These are phyloP conservation scores for Timema podura DNA, from an alignment of 2,888 invertebrate genomes.

Conservation along the genomic window DNA sequence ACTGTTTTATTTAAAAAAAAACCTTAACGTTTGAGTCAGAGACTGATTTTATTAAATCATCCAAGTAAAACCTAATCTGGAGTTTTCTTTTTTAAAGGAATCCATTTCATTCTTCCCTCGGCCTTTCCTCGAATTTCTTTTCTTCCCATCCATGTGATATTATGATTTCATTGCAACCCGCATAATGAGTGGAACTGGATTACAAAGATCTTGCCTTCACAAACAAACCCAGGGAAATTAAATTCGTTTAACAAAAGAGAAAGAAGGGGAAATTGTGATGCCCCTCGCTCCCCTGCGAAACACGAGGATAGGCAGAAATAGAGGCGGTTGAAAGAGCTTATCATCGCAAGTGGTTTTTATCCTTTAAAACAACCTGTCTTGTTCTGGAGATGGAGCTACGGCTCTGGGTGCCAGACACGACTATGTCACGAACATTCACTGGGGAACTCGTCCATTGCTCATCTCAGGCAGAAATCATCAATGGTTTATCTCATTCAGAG, in stretches of 20 bases:
- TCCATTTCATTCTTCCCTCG: constrained; percentile 8
- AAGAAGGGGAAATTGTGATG: constrained; percentile 2
- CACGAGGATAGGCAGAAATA: too few species aligned
- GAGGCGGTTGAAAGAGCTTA: constrained; percentile 7
- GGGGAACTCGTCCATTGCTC: too few species aligned
- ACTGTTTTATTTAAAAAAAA: too few species aligned
- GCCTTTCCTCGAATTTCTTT: neutral
- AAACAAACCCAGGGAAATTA: constrained; percentile 19
- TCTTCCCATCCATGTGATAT: neutral
- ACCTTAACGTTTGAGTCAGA: too few species aligned
- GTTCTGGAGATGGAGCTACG: neutral
- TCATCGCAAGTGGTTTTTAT: neutral
- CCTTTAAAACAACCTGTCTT: constrained; percentile 12
- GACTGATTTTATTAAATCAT: neutral
- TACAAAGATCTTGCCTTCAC: constrained; percentile 14
- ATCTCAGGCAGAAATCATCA: too few species aligned
- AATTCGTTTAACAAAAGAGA: constrained; percentile 17
- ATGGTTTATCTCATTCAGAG: too few species aligned
- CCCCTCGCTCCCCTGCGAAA: too few species aligned
- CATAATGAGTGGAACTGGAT: constrained; percentile 18
- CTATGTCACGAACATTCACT: too few species aligned
- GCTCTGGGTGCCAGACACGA: too few species aligned
- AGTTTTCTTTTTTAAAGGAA: constrained; percentile 8
- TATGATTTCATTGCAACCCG: constrained; percentile 8
- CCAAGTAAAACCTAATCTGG: constrained; percentile 10